Base-by-base conservation (phyloP, 1,140 invertebrate species). In the Drosophila funebris region DNA sequence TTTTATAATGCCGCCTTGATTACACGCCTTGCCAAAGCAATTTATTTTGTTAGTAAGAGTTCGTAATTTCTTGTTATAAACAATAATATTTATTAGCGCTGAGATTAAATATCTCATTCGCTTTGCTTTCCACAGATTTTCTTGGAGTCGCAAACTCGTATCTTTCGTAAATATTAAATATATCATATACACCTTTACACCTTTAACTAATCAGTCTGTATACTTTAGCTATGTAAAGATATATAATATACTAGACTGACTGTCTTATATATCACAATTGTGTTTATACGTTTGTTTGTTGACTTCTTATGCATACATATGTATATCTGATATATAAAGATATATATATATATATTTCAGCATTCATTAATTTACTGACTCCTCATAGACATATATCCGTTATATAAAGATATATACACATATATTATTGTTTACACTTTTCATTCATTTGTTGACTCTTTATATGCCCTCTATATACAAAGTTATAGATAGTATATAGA, bases 1-100 rank as follows among this genome's bases (percentile, higher is more conserved):
- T 43, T 43, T 43, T 43, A 43, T 43, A 43, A 43, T 43, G 39
- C 39, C 39, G 8, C 39, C 16, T 43, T 43, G 6, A 43, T 43
- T 43, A 20, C 39, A 14, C 16, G 37, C n/a, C 37, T 18, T 6
- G 5, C 14, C 39, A 11, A 22, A n/a, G n/a, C 22, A 22, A 2
- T 22, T 22, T 22, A 22, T 27, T 27, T 27, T 27, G 3, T 27
- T 27, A 3, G 24, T 3, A 6, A 31, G 1, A 31, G 29, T 3
- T 31, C 7, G 2, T 8, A 31, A 31, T 8, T 8, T 31, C 29
- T 46, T 46, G n/a, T 46, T 46, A 46, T 46, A 46, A 46, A 46
- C 44, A 46, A 27, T 44, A 22, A 24, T 44, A 44, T 44, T 44
- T 44, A 44, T 44, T 22, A 20, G 20, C 20, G 18, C 11, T n/a